Evolutionary conservation across 2,797 vertebrate genomes (phyloP), one percentile per base, ranked within the genome.

Genomic region (Scomberomorus guttatus): DNA sequence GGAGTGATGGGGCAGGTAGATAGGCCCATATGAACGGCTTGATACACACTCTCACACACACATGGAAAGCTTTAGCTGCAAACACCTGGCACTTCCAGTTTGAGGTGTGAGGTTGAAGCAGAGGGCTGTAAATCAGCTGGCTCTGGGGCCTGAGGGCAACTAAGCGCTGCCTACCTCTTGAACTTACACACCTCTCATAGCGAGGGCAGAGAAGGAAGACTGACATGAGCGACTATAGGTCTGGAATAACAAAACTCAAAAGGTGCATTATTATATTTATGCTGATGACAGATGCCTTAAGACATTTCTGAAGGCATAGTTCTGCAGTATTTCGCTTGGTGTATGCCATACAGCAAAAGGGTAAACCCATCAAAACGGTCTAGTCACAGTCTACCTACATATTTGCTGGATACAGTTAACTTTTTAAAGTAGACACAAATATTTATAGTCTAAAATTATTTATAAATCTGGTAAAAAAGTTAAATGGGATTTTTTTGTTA

Each of bases 121-220:
- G 65, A 77, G 54, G 77, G 70, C 75, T 84, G 82, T 90, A 88
- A 90, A 90, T 90, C 81, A 81, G 1, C 17, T 20, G 52, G 44
- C 74, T 84, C 29, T 27, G 56, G 39, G 11, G 79, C 88, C 87
- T 32, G 68, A 72, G 79, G 89, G 57, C 71, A 64, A 54, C 76
- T 51, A 22, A 83, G 50, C 34, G 48, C 72, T 52, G 64, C 22
- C 74, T 80, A 46, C 70, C 52, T 64, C 65, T 65, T 87, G 75
- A 87, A 87, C 77, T 71, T 56, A 50, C 4, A 67, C 75, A 63
- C 48, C 69, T 80, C 63, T 65, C 15, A 52, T 5, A 22, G 62
- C 46, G 34, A 80, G 60, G 75, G 73, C 73, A 74, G 54, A 65
- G 66, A 54, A 11, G 48, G 42, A 70, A 57, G 50, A 56, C 56